Base-by-base conservation (phyloP, 2,888 invertebrate genomes). In the Noctua fimbriata region DNA sequence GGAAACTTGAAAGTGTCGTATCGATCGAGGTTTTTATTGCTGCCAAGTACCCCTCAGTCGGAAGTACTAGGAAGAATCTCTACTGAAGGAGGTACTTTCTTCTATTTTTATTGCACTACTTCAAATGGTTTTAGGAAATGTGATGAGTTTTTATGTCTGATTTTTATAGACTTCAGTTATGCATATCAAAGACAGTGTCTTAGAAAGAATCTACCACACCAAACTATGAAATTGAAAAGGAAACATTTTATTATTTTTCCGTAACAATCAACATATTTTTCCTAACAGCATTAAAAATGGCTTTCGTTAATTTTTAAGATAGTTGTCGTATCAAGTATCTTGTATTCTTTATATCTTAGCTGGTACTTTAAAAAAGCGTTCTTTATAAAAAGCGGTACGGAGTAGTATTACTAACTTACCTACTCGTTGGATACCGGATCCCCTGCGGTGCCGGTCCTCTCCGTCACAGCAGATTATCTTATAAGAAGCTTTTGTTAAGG, bases 401-500 rank as follows among this genome's bases (percentile, higher is more conserved):
- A 60, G 41, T 82, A 70, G 69, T 73, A 78, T 76, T 76, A 76
- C 14, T 32, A 60, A 73, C 52, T 73, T 14, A 73, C 52, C 70
- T 14, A 36, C 7, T 36, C 36, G 12, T 21, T 44, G 52, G 67
- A 36, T 41, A 79, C 28, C 47, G 82, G 73, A 70, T 67, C 66
- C 66, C 63, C 41, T 75, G 76, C 63, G 80, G 72, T 36, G 10
- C n/a, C 14, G 70, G 44, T 74, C 32, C 70, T 82, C 67, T 55
- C 66, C 10, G 49, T 58, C 70, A 32, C 52, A 18, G 36, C 44
- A 69, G 72, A 82, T 85, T 55, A 85, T 83, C 76, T 70, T 44
- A 12, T 73, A 85, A 85, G 80, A 70, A 80, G 44, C 58, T 85
- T 85, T 85, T 47, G 79, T 83, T 74, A 63, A 55, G 63, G 66